These are phyloP conservation scores for Dinomys branickii DNA, from an alignment of 2,113 vertebrate genomes.

Conservation along the genomic window DNA sequence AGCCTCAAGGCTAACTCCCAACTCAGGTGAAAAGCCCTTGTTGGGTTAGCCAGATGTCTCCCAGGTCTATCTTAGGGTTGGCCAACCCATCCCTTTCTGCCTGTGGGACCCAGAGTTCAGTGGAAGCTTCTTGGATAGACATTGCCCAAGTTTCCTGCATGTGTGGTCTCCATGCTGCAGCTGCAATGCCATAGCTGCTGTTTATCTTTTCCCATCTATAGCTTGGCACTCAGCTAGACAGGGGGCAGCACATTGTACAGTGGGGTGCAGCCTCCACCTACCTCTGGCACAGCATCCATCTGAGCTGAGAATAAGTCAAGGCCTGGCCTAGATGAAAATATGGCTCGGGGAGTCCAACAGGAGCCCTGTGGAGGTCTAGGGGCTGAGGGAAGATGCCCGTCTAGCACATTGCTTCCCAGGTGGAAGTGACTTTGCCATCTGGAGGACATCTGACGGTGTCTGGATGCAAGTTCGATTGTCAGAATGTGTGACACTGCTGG, in stretches of 20 bases:
- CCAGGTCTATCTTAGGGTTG: neutral
- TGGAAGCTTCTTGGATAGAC: neutral
- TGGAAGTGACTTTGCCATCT: neutral
- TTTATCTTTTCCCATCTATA: neutral
- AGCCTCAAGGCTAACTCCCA: neutral
- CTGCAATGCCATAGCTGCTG: rapidly evolving
- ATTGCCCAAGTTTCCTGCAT: neutral
- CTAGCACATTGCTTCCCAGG: neutral
- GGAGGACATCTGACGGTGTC: neutral
- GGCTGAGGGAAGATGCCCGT: neutral
- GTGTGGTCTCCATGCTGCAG: neutral
- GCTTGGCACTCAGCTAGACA: neutral
- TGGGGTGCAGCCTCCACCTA: neutral
- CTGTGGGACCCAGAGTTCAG: neutral
- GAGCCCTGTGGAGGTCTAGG: neutral
- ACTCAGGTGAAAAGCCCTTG: neutral
- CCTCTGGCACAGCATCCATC: neutral
- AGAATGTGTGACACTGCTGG: neutral
- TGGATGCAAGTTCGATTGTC: neutral
- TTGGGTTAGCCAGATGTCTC: neutral
- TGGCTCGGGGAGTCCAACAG: neutral
- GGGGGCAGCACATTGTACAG: rapidly evolving
- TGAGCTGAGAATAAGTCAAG: neutral
- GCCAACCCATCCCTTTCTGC: neutral
- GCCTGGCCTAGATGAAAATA: neutral